Evolutionary conservation across 2,113 vertebrate species (phyloP), one percentile per base, ranked within the genome.

Genomic region (Salvelinus fontinalis): DNA sequence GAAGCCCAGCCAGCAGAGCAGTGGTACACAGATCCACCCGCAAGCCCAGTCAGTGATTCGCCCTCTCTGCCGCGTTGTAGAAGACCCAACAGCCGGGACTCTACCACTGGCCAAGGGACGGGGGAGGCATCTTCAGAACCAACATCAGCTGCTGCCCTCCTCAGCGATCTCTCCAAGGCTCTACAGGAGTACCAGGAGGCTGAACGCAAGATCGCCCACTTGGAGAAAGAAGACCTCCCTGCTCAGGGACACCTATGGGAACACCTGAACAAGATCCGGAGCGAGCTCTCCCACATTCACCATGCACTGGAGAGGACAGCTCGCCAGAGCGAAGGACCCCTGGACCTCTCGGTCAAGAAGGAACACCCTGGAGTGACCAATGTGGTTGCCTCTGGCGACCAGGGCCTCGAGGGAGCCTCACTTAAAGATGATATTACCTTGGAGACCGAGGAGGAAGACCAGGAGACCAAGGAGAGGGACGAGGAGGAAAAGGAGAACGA

Each of bases 281-380:
- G 84, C 0, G 97, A 99, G 87, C 95, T 99, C 49, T 95, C 95
- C 73, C 95, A 95, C 83, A 97, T 99, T 77, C 97, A 97, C 75
- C 94, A 95, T 88, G 95, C 95, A 0, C 90, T 99, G 82, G 95
- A 97, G 87, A 90, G 83, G 83, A 94, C 95, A 0, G 76, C 91
- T 2, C 91, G 87, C 27, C 88, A 93, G 4, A 93, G 89, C 0
- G 97, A 99, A 0, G 91, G 93, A 0, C 98, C 98, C 0, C 91
- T 99, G 0, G 98, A 99, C 81, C 95, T 99, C 77, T 99, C 98
- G 0, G 85, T 99, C 79, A 99, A 97, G 79, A 95, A 93, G 70
- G 85, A 79, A 1, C 67, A n/a, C 81, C 0, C 73, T 59, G 59
- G 39, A 20, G 77, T 18, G 0, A 79, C 68, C 0, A 83, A 88